Base-by-base conservation (phyloP, 2,888 invertebrate genomes). In the Perizoma flavofasciatum region DNA sequence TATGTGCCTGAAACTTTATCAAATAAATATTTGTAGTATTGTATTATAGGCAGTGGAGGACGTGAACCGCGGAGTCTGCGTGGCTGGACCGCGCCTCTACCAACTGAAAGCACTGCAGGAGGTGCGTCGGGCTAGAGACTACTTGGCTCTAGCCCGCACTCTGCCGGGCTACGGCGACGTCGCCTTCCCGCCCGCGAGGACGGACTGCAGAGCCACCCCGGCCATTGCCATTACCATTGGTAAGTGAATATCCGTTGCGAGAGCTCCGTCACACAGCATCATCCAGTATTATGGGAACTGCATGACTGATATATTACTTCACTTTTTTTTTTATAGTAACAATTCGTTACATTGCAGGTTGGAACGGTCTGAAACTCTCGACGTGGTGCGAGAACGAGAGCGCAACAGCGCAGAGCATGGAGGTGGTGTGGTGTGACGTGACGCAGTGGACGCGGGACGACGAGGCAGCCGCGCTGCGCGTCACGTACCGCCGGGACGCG, bases 91-190 rank as follows among this genome's bases (percentile, higher is more conserved):
- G 71, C 95, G 98, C 48, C 94, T 99, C 22, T 99, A 99, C 89
- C 98, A 99, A 86, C 93, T 99, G 65, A 99, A 99, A 92, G 98
- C 98, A 39, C 93, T 99, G 57, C 99, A 99, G 86, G 74, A 98
- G 81, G 95, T 96, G 66, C 70, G 81, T 0, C 95, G 98, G 75
- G 97, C 97, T 66, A 88, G 83, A 94, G 86, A 97, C 96, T 98
- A 98, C 88, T 93, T 98, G 64, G 94, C 95, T 64, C 87, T 97
- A 70, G 98, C 97, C 11, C 94, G 98, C 60, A 93, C 96, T 69
- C 92, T 99, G 73, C 96, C 97, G 54, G 99, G 99, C 49, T 99
- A 99, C 89, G 98, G 98, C 0, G 96, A 97, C 81, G 94, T 98
- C 9, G 96, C 97, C 51, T 98, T 99, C 92, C 99, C 99, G 35